Base-by-base conservation (phyloP, 2,888 invertebrate genomes). In the Ephialtes manifestator region DNA sequence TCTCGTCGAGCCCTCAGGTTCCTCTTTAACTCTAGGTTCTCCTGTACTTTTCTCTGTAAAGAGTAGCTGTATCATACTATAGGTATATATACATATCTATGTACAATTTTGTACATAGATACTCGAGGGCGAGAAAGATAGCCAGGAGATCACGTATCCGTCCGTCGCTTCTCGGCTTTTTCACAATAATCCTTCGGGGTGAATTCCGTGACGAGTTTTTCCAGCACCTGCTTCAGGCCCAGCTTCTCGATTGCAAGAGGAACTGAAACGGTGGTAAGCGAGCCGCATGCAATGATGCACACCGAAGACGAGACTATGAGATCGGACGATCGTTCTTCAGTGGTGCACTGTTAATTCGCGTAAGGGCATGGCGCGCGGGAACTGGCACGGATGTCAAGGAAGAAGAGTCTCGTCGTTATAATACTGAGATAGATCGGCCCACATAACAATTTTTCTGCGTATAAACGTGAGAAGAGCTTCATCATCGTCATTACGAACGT, bases 131-230 rank as follows among this genome's bases (percentile, higher is more conserved):
- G 43, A 60, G 74, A 65, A 13, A 20, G 53, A 53, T 71, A 81
- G 82, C 65, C 80, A 70, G 68, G 80, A 84, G 83, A 88, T 88
- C 85, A 75, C 81, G 71, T 74, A 60, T 87, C 81, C 77, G 70
- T 58, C 51, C 51, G 65, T 60, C 70, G 55, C 55, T 58, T 82
- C 83, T 28, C 60, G 75, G 75, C 67, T 86, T 81, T 83, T 87
- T 85, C 72, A 68, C 78, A 78, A 88, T 88, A 84, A 87, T 87
- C 79, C 83, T 67, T 51, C 11, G 18, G 43, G 65, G 48, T 70
- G 87, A 87, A 89, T 89, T 89, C 83, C 71, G 68, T 85, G 78
- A 85, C 81, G 67, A 60, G 76, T 79, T 86, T 87, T 88, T 86
- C 79, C 74, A 74, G 15, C 75, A 67, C 48, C 71, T 78, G 67